Evolutionary conservation across 2,888 invertebrate species (phyloP).

Genomic region (Oasisia sp.): DNA sequence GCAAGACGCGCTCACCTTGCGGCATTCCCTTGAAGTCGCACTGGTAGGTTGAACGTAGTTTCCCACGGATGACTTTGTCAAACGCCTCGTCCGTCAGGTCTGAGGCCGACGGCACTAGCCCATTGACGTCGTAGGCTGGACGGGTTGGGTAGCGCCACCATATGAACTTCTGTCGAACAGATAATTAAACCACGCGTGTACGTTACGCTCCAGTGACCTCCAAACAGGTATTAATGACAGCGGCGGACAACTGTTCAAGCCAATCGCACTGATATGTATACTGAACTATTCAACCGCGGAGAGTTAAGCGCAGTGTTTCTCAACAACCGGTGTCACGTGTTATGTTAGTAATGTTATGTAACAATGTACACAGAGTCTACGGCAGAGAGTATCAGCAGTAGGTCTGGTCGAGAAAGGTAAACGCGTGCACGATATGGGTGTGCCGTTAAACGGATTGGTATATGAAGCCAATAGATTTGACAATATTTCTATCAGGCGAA

Average conservation of each 20-base stretch:
- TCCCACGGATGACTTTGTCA: conserved; percentile 34
- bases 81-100: conserved; percentile 28
- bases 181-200: background rate
- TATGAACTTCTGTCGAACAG: conserved; percentile 27
- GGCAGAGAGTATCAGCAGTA: too few relatives aligned
- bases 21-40: conserved; percentile 31
- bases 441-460: background rate
- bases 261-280: background rate
- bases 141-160: conserved; percentile 34
- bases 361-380: background rate
- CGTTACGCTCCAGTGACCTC: background rate
- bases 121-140: conserved; percentile 23
- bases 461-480: background rate
- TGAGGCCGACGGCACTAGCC: background rate
- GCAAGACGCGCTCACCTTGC: conserved; percentile 18
- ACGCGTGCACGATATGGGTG: background rate
- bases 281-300: background rate
- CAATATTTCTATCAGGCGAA: too few relatives aligned
- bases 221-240: background rate
- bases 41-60: conserved; percentile 33
- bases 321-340: background rate
- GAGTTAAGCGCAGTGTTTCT: background rate
- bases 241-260: background rate
- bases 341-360: background rate
- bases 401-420: too few relatives aligned